Evolutionary conservation across 1,140 invertebrate genomes (phyloP).

Genomic region (Lepidostoma basale): DNA sequence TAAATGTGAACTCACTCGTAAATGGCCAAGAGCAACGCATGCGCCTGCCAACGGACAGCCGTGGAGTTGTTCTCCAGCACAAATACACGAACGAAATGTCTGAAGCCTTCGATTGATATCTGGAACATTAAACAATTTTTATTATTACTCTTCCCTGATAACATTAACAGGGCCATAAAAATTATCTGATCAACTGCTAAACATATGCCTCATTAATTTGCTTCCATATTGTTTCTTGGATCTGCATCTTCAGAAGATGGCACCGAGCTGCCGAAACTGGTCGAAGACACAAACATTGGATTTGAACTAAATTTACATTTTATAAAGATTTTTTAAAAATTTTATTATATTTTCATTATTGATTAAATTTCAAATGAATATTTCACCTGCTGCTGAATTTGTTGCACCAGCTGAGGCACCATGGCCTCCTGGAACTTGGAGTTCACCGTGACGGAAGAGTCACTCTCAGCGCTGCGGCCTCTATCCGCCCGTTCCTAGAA

Average conservation of each 20-base stretch:
- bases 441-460: constrained; percentile 54
- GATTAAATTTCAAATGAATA: too few species aligned
- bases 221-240: too few species aligned
- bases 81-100: constrained; percentile 87
- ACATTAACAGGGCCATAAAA: too few species aligned
- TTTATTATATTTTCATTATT: too few species aligned
- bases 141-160: too few species aligned
- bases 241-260: too few species aligned
- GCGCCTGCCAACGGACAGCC: constrained; percentile 93
- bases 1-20: constrained; percentile 69
- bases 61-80: constrained; percentile 93
- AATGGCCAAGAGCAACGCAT: constrained; percentile 83
- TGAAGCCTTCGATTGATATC: constrained; percentile 60
- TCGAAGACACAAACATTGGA: too few species aligned
- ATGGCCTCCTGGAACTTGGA: constrained; percentile 59
- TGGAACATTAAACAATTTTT: constrained; percentile 20
- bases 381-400: constrained; percentile 57
- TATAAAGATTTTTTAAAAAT: too few species aligned
- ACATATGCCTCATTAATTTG: too few species aligned
- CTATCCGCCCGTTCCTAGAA: constrained; percentile 53
- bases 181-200: too few species aligned
- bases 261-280: too few species aligned
- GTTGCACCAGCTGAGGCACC: constrained; percentile 56
- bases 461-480: constrained; percentile 57
- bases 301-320: too few species aligned